Percentiles rank a stretch among this genome's conserved stretches.
Evolutionary conservation across 2,888 invertebrate genomes (phyloP).

Genomic region (Anthophora plumipes): DNA sequence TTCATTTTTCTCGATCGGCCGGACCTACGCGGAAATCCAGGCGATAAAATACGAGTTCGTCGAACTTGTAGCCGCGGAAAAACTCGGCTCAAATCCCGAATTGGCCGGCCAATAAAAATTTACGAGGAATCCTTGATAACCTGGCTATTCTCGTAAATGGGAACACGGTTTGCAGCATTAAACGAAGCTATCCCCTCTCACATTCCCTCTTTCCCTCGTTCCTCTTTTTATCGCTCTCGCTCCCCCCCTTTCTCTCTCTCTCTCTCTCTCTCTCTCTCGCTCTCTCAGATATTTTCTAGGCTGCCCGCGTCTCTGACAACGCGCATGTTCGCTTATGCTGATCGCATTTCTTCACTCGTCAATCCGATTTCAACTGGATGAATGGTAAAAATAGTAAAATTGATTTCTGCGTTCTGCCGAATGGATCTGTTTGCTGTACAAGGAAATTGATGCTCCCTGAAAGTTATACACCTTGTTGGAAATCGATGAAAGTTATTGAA

Average conservation of each 20-base stretch:
- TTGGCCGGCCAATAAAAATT: slow-evolving; percentile 48
- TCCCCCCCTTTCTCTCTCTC: background rate
- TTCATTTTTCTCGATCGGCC: background rate
- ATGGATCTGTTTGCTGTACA: background rate
- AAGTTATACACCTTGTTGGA: background rate
- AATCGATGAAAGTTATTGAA: slow-evolving; percentile 5
- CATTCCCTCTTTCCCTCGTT: background rate
- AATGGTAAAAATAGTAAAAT: slow-evolving; percentile 12
- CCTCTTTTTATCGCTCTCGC: background rate
- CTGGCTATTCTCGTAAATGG: slow-evolving; percentile 25
- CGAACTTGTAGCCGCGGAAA: slow-evolving; percentile 28
- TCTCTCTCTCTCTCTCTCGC: background rate
- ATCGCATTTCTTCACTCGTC: background rate
- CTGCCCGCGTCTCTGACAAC: background rate
- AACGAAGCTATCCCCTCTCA: background rate
- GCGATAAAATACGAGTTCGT: slow-evolving; percentile 36
- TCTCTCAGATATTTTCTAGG: background rate
- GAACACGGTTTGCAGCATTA: slow-evolving; percentile 14
- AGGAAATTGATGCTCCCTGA: background rate
- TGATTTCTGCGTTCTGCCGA: background rate
- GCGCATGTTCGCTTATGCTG: background rate
- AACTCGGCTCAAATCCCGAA: slow-evolving; percentile 28
- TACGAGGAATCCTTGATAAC: slow-evolving; percentile 41
- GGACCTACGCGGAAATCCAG: background rate
- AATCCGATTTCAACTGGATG: slow-evolving; percentile 18